Conservation (phyloP, 30 jellyfish, hydroid and myxozoan genomes). For the Catostylus mosaicus region DNA sequence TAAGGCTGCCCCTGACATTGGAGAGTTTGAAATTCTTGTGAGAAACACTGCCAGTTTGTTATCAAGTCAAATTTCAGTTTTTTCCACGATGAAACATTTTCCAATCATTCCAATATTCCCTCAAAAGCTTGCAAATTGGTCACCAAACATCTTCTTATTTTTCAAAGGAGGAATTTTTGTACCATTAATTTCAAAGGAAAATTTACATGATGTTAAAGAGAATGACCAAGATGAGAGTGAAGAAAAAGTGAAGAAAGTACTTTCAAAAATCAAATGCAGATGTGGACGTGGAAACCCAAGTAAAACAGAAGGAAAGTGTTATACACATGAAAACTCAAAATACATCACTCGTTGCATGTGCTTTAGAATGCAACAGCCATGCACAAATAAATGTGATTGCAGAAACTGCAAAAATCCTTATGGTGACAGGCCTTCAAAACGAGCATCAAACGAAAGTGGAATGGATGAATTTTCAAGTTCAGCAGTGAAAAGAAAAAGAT, state of each 20-base stretch:
- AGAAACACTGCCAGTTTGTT: conserved; percentile 60
- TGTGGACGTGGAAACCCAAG: conserved; percentile 95
- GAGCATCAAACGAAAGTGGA: conserved; percentile 8
- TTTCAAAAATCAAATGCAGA: conserved; percentile 71
- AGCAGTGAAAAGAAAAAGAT: conserved; percentile 76
- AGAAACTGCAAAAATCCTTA: conserved; percentile 79
- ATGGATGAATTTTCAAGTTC: not conserved
- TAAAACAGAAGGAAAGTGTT: conserved; percentile 75
- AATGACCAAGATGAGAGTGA: conserved; percentile 14
- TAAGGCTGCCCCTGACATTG: conserved; percentile 30
- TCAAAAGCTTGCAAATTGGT: conserved; percentile 48
- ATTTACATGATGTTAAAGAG: conserved; percentile 14
- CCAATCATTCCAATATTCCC: conserved; percentile 92
- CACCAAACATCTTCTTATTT: conserved; percentile 74
- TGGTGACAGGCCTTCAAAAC: conserved; percentile 82
- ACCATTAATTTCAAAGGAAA: conserved; percentile 69
- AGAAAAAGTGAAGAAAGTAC: not conserved
- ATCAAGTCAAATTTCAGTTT: conserved; percentile 74
- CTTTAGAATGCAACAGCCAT: conserved; percentile 81
- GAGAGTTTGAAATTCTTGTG: conserved; percentile 77
- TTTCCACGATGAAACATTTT: conserved; percentile 74
- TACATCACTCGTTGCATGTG: conserved; percentile 88
- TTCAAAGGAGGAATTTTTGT: conserved; percentile 68
- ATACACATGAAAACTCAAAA: conserved; percentile 81
- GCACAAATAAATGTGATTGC: conserved; percentile 87